phyloP scores from a whole-genome alignment of 2,888 invertebrate genomes.

The Coenonympha glycerion region DNA sequence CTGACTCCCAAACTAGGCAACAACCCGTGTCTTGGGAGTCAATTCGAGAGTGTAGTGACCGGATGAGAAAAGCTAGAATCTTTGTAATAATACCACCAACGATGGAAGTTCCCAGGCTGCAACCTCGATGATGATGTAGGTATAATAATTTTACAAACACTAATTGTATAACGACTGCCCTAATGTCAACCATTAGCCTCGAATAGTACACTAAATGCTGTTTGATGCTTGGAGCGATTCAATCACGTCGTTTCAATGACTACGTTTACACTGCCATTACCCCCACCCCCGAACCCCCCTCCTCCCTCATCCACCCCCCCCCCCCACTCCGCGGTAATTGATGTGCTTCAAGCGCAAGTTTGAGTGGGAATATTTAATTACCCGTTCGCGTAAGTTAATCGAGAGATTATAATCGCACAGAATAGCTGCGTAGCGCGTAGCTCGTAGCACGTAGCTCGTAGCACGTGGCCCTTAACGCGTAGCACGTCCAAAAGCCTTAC shows the following conservation, averaged over 20 bases:
- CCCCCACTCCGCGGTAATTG: conserved; percentile 10
- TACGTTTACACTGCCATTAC: conserved; percentile 15
- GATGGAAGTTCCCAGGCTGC: too few species aligned
- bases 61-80: too few species aligned
- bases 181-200: background rate
- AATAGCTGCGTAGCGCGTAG: background rate
- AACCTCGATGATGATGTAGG: too few species aligned
- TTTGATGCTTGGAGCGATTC: conserved; percentile 14
- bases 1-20: too few species aligned
- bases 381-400: conserved; percentile 17
- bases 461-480: background rate
- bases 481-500: too few species aligned
- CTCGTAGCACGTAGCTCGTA: too few species aligned
- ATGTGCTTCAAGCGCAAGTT: conserved; percentile 23
- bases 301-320: background rate
- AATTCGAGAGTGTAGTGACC: too few species aligned
- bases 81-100: too few species aligned
- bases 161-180: background rate
- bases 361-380: conserved; percentile 23
- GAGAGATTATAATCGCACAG: conserved; percentile 21
- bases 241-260: conserved; percentile 16
- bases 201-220: conserved; percentile 2
- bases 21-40: too few species aligned
- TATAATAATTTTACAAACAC: background rate
- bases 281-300: background rate